Percentiles rank a stretch among this genome's conserved stretches.
phyloP scores from a whole-genome alignment of 1,140 invertebrate species.

The Trinorchestia longiramus region DNA sequence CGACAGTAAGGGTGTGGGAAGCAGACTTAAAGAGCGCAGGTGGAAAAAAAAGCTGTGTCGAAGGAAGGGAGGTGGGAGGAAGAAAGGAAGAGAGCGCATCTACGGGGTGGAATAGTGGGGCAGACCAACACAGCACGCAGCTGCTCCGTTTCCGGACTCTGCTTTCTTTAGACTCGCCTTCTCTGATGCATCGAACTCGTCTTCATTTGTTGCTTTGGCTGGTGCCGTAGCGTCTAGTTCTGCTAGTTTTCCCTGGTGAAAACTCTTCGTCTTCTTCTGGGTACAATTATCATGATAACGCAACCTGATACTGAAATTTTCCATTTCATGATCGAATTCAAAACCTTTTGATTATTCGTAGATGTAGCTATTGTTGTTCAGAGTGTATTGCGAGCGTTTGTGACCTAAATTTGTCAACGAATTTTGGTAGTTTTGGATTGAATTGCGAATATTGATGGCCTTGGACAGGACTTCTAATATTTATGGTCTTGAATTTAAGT shows the following conservation, averaged over 20 bases:
- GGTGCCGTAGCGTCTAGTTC: no score
- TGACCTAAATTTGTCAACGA: background rate
- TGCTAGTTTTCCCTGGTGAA: no score
- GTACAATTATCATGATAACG: no score
- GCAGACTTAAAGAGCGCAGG: background rate
- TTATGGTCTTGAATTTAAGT: no score
- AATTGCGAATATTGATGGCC: background rate
- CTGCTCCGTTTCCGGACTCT: background rate
- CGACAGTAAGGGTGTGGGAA: background rate
- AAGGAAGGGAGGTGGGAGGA: background rate
- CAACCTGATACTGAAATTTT: background rate
- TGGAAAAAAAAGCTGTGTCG: background rate
- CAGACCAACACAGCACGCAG: background rate
- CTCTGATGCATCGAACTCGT: background rate
- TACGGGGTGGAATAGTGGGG: background rate
- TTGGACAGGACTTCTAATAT: no score
- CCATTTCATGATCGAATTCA: background rate
- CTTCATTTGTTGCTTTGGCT: background rate
- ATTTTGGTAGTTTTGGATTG: background rate
- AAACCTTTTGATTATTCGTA: background rate
- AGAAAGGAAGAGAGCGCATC: background rate
- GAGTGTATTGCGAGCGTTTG: background rate
- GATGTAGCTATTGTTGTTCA: background rate
- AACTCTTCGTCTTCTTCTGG: background rate
- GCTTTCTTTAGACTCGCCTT: background rate